phyloP scores from a whole-genome alignment of 2,113 vertebrate genomes.

The Condylura cristata region DNA sequence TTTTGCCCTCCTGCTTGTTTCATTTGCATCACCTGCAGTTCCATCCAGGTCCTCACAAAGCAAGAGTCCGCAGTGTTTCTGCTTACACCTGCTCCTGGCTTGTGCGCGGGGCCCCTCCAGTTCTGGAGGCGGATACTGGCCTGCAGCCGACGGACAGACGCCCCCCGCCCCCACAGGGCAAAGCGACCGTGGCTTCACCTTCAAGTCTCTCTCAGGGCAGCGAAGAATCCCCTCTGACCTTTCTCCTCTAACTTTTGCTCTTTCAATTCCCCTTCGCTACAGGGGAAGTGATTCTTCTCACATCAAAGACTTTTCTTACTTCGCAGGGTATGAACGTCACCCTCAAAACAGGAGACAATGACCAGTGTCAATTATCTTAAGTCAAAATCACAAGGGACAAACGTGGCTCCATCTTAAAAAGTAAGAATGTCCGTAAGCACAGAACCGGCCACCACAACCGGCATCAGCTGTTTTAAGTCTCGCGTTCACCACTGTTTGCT shows the following conservation, averaged over 20 bases:
- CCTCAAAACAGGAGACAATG: not conserved
- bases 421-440: not conserved
- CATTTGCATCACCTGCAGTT: no score
- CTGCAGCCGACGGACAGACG: no score
- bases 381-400: not conserved
- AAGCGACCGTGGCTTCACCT: no score
- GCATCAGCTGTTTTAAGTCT: not conserved
- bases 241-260: not conserved
- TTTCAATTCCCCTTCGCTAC: no score
- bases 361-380: not conserved
- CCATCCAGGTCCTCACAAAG: no score
- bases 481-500: not conserved
- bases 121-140: not conserved
- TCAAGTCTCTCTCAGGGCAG: no score
- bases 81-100: no score
- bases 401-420: not conserved
- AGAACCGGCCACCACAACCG: not conserved
- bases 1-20: no score
- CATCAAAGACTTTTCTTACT: not conserved
- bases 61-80: no score
- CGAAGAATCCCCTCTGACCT: not conserved
- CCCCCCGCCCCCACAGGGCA: no score
- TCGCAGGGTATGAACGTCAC: rapidly evolving
- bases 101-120: not conserved
- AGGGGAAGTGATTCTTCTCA: not conserved